Percentiles rank a stretch among this genome's conserved stretches.
Conservation (phyloP, 1,140 invertebrate species). For the Andrena cerasifolii region DNA sequence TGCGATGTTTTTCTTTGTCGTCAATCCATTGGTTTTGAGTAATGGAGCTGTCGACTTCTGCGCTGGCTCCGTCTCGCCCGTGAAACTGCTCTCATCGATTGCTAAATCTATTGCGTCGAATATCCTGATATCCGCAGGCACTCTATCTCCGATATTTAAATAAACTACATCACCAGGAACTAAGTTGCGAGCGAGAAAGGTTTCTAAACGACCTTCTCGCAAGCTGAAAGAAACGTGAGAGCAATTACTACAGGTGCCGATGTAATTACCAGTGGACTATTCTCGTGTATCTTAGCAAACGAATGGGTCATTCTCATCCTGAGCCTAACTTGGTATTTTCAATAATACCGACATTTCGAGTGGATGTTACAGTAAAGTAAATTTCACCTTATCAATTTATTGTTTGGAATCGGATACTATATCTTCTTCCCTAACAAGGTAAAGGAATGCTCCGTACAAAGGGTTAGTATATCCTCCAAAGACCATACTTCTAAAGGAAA, state of each 20-base stretch:
- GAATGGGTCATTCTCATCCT: constrained; percentile 9
- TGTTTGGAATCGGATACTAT: constrained; percentile 43
- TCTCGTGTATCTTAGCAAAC: not conserved
- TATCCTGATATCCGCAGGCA: constrained; percentile 97
- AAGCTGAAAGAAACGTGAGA: constrained; percentile 84
- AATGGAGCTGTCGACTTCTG: constrained; percentile 87
- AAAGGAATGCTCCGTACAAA: constrained; percentile 50
- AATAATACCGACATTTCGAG: not conserved
- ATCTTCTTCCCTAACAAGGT: constrained; percentile 51
- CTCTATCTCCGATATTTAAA: constrained; percentile 96
- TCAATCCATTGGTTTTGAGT: constrained; percentile 86
- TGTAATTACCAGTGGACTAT: constrained; percentile 22
- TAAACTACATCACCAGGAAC: constrained; percentile 99
- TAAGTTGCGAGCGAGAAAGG: constrained; percentile 96
- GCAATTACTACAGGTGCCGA: constrained; percentile 11
- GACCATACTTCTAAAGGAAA: constrained; percentile 49
- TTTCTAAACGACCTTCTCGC: constrained; percentile 93
- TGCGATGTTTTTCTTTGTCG: constrained; percentile 94
- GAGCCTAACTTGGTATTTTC: not conserved
- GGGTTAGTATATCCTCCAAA: constrained; percentile 47
- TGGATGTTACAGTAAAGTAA: constrained; percentile 31
- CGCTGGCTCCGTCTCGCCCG: constrained; percentile 95
- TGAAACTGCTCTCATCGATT: constrained; percentile 99
- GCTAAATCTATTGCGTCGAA: constrained; percentile 95
- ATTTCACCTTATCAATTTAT: constrained; percentile 48